Base-by-base conservation (phyloP, 2,113 vertebrate genomes). In the Petrocephalus zakoni region DNA sequence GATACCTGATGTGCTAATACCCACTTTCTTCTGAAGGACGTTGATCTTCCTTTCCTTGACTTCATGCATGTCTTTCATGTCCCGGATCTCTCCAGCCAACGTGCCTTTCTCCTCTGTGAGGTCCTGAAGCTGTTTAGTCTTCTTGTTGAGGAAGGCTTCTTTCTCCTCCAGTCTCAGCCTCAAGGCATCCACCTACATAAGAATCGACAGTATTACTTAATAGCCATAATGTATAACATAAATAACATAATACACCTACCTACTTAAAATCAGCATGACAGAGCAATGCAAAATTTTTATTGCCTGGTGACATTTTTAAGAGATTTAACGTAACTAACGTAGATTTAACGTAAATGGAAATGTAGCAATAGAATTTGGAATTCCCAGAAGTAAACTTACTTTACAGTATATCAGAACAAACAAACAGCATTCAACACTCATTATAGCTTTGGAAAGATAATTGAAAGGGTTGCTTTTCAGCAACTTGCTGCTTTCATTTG, bases 51-150 rank as follows among this genome's bases (percentile, higher is more conserved):
- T 96, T 94, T 99, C 98, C 92, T 99, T 99, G 90, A 99, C 98
- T 89, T 99, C 98, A 93, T 99, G 93, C 98, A 99, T 99, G 91
- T 99, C 98, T 93, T 99, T 99, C 96, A 99, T 97, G 92, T 99
- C 98, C 52, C 96, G 90, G 92, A 99, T 99, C 93, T 99, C 98
- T 89, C 98, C 98, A 0, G 96, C 97, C 29, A 99, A 92, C 0
- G 98, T 99, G 93, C 97, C 97, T 85, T 99, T 99, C 93, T 99
- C 98, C 92, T 99, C 98, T 0, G 96, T 97, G 90, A 99, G 94
- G 93, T 99, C 98, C 93, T 99, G 98, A 81, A 99, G 95, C 95
- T 99, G 98, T 91, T 99, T 99, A 10, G 96, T 98, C 94, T 99
- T 99, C 94, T 99, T 99, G 91, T 97, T 98, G 83, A 99, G 95